A percentile compares a stretch with the other conserved stretches of the same genome.
Conservation (phyloP, 2,113 vertebrate species). For the Leptosomus discolor region DNA sequence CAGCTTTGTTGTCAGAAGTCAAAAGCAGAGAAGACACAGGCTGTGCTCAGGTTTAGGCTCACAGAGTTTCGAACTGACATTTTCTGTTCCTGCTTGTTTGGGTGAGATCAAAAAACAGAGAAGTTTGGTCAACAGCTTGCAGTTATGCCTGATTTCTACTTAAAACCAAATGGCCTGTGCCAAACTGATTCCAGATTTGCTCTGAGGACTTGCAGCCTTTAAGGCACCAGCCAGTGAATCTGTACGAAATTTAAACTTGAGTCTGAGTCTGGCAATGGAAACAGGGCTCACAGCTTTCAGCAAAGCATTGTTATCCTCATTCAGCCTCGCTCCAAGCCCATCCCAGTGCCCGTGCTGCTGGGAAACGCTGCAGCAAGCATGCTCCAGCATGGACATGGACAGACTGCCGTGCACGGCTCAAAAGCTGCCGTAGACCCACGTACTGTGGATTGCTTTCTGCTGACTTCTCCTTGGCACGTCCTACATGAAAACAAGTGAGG, state of each 20-base stretch:
- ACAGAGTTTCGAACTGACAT: background rate
- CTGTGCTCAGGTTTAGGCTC: background rate
- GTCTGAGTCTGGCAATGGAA: background rate
- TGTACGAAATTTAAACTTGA: background rate
- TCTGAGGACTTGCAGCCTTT: background rate
- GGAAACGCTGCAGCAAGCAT: accelerated
- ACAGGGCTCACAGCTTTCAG: background rate
- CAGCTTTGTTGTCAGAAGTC: background rate
- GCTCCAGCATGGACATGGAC: too few relatives aligned
- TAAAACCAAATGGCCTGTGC: background rate
- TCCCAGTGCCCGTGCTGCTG: background rate
- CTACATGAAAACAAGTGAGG: background rate
- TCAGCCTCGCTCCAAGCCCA: background rate
- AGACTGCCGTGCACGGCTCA: accelerated
- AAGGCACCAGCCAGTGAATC: background rate
- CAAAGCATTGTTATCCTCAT: background rate
- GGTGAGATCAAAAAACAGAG: background rate
- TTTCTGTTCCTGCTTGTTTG: background rate
- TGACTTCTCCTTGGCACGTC: background rate
- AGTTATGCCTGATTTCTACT: background rate
- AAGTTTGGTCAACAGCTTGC: background rate
- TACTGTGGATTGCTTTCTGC: background rate
- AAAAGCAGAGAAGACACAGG: background rate
- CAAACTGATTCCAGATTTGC: constrained; percentile 3
- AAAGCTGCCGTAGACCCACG: background rate